phyloP scores from a whole-genome alignment of 2,888 invertebrate species.

The Drosophila macrothrix region DNA sequence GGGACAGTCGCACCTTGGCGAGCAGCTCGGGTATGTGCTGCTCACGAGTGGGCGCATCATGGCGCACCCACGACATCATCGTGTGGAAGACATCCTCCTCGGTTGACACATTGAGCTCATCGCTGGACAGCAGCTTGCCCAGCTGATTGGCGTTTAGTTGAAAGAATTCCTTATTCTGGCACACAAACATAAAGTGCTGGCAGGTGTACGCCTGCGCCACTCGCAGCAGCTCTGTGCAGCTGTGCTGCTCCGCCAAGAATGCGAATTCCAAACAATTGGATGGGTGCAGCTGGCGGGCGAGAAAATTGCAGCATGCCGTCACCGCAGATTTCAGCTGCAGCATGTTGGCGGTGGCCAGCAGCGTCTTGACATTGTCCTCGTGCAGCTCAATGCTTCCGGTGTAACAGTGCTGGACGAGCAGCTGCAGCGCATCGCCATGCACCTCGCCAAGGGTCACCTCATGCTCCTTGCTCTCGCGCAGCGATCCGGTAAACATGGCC shows the following conservation, averaged over 20 bases:
- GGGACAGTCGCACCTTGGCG: constrained; percentile 92
- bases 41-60: constrained; percentile 90
- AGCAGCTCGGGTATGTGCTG: constrained; percentile 90
- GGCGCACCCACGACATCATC: constrained; percentile 94
- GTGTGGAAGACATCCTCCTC: constrained; percentile 96
- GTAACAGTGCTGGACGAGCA: constrained; percentile 95
- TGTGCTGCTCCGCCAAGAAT: constrained; percentile 96
- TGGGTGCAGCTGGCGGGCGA: constrained; percentile 92
- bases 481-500: constrained; percentile 96
- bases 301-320: constrained; percentile 94
- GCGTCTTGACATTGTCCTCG: constrained; percentile 95
- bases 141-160: constrained; percentile 90
- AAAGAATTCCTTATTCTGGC: constrained; percentile 85
- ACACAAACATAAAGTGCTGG: constrained; percentile 91
- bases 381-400: constrained; percentile 91
- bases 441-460: constrained; percentile 94
- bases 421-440: constrained; percentile 93
- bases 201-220: constrained; percentile 94
- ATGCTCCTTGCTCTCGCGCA: constrained; percentile 92
- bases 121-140: constrained; percentile 91
- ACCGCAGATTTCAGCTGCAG: constrained; percentile 94
- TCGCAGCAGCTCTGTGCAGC: constrained; percentile 92
- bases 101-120: constrained; percentile 95
- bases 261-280: constrained; percentile 97
- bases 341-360: constrained; percentile 94